These are phyloP conservation scores for Corvus moneduloides DNA, from an alignment of 2,113 vertebrate species.

Conservation along the genomic window DNA sequence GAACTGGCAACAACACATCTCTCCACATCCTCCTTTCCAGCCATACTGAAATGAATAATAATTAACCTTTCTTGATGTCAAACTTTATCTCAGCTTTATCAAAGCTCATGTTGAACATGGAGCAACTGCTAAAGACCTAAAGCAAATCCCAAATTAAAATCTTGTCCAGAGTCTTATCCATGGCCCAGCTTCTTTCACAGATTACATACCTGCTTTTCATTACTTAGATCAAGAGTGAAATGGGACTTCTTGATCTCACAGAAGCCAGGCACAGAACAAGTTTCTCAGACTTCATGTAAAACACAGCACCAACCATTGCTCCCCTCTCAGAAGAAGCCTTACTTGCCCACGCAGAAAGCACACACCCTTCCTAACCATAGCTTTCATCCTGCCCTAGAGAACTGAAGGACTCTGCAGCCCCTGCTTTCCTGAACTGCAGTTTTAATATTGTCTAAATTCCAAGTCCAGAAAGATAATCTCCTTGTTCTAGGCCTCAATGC, in stretches of 20 bases:
- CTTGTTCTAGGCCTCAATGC: not conserved
- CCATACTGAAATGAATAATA: not conserved
- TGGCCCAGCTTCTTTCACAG: not conserved
- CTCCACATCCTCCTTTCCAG: not conserved
- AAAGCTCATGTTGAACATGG: not conserved
- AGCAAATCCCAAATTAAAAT: not conserved
- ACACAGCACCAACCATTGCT: not conserved
- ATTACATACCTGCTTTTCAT: not conserved
- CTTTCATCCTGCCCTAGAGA: not conserved
- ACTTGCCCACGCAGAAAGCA: rapidly evolving
- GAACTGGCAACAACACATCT: not conserved
- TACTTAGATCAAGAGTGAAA: not conserved
- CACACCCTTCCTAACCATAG: not conserved
- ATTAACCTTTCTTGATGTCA: not conserved
- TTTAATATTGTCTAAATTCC: not conserved
- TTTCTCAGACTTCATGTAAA: not conserved
- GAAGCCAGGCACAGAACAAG: not conserved
- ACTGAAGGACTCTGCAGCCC: not conserved
- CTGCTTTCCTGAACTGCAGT: not conserved
- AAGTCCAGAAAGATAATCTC: not conserved
- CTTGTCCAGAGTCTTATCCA: not conserved
- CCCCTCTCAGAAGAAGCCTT: not conserved
- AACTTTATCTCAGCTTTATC: not conserved
- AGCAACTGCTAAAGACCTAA: not conserved
- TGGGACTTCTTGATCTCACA: not conserved